Evolutionary conservation across 23 tunicate genomes (phyloP), one percentile per base, ranked within the genome.

Genomic region (Trididemnum nubilum): DNA sequence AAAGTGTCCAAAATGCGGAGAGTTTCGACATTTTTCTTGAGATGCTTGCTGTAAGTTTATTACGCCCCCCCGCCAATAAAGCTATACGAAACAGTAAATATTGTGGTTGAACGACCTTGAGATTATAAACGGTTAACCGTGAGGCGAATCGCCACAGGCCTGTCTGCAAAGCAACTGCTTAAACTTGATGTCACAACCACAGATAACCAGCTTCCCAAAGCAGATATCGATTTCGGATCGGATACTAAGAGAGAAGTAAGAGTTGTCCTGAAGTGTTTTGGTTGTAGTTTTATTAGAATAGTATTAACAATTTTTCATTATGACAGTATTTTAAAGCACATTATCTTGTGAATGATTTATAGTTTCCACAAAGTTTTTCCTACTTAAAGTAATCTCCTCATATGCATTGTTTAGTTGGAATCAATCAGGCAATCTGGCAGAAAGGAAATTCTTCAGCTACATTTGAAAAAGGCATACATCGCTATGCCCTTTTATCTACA

Each of bases 211-310:
- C 67, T 61, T 61, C 67, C 67, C 26, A n/a, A 61, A 61, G 67
- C 67, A 12, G 67, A 61, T 12, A 61, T 61, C 5, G 67, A 61
- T n/a, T 61, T 61, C 26, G 67, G 26, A n/a, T 61, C n/a, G 67
- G 67, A 61, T 3, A 61, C 67, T 61, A 61, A 61, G 67, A 15
- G 67, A 61, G 67, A 61, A n/a, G 67, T 61, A 61, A 61, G 67
- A 12, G 22, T 61, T 12, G 15, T 49, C 12, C 57, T 49, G 57
- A 49, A 49, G 57, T 49, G 57, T 49, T 49, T 49, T 9, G 57
- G 12, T 49, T 49, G 57, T 49, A 49, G 15, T 49, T 49, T 49
- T 49, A 49, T 18, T 49, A 49, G 12, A 49, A 49, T 49, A 49
- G 12, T 49, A 9, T 12, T 49, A 49, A 49, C 57, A 9, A 9